Conservation (phyloP, 1,140 invertebrate genomes). For the Bombus superbus region DNA sequence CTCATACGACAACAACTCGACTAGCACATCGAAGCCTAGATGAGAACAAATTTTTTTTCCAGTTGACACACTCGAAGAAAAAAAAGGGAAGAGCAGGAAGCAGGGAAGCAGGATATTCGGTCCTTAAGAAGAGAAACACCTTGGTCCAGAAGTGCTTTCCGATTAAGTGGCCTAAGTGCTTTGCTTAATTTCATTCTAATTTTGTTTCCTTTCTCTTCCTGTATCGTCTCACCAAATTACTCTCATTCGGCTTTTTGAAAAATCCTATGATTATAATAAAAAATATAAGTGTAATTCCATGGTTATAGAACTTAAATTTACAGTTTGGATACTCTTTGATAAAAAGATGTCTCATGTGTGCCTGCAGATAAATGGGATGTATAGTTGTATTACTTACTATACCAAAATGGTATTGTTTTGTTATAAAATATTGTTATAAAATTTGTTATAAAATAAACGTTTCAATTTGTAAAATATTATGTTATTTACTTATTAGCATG, state of each 20-base stretch:
- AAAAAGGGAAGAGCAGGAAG: constrained; percentile 33
- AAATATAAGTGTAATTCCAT: no score
- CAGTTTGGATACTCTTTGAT: no score
- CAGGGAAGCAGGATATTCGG: constrained; percentile 44
- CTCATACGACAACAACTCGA: background rate
- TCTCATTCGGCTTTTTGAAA: background rate
- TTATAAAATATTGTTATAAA: no score
- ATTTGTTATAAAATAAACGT: no score
- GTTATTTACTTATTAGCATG: no score
- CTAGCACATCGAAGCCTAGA: background rate
- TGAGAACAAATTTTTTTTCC: constrained; percentile 34
- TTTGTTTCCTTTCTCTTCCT: constrained; percentile 36
- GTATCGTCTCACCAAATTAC: background rate
- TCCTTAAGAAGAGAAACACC: constrained; percentile 33
- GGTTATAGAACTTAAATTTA: no score
- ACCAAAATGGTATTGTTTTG: no score
- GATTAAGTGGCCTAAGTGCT: constrained; percentile 48
- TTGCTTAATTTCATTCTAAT: constrained; percentile 71
- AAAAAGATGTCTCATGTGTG: no score
- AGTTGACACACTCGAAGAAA: background rate
- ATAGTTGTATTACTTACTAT: no score
- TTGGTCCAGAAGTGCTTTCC: constrained; percentile 34
- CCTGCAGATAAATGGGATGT: no score
- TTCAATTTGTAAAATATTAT: no score
- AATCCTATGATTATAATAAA: no score